Evolutionary conservation across 1,140 invertebrate genomes (phyloP).

Genomic region (Cylas formicarius): DNA sequence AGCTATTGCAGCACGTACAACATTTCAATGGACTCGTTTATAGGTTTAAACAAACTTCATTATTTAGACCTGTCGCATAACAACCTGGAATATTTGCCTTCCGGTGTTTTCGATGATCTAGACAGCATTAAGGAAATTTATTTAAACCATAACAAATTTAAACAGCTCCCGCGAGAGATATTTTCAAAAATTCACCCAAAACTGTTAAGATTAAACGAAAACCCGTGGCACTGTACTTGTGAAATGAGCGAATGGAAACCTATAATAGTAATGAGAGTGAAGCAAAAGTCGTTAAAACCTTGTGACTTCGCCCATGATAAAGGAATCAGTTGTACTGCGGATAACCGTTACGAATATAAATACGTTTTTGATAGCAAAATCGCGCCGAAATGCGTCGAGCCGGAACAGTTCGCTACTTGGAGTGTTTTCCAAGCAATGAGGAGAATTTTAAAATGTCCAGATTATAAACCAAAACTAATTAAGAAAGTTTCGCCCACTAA

Average conservation of each 20-base stretch:
- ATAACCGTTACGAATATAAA: slow-evolving; percentile 34
- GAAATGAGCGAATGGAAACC: slow-evolving; percentile 57
- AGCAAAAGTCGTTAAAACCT: slow-evolving; percentile 41
- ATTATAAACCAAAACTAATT: slow-evolving; percentile 38
- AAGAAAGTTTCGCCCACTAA: slow-evolving; percentile 19
- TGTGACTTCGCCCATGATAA: slow-evolving; percentile 42
- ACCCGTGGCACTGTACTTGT: slow-evolving; percentile 66
- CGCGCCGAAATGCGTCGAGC: slow-evolving; percentile 55
- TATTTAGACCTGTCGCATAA: slow-evolving; percentile 59
- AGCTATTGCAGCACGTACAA: slow-evolving; percentile 54
- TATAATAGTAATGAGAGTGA: slow-evolving; percentile 45
- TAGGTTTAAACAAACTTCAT: slow-evolving; percentile 52
- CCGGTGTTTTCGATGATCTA: slow-evolving; percentile 56
- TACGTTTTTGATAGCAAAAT: slow-evolving; percentile 51
- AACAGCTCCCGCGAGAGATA: slow-evolving; percentile 49
- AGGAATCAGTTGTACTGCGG: slow-evolving; percentile 36
- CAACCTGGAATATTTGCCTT: slow-evolving; percentile 50
- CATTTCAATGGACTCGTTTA: slow-evolving; percentile 62
- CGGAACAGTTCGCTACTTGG: slow-evolving; percentile 50
- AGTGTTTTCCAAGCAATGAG: slow-evolving; percentile 53
- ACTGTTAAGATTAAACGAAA: slow-evolving; percentile 53
- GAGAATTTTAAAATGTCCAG: slow-evolving; percentile 35
- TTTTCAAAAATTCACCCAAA: slow-evolving; percentile 49
- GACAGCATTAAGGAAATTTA: slow-evolving; percentile 52
- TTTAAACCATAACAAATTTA: slow-evolving; percentile 54